These are phyloP conservation scores for Fregata magnificens DNA, from an alignment of 2,113 vertebrate genomes.

Conservation along the genomic window DNA sequence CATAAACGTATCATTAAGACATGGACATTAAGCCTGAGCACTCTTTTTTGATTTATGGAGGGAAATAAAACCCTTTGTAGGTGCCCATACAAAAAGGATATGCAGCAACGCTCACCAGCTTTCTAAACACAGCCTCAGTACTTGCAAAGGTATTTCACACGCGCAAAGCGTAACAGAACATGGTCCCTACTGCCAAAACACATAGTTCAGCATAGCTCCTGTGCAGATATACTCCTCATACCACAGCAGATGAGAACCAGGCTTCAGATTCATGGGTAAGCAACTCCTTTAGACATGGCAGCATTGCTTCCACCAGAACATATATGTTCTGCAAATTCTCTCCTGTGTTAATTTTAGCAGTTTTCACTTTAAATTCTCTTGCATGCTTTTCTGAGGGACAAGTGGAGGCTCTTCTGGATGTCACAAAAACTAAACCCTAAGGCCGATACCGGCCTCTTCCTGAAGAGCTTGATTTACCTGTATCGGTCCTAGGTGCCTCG, in stretches of 20 bases:
- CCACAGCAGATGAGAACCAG: not conserved
- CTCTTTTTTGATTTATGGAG: not conserved
- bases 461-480: constrained; percentile 74
- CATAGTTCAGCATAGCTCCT: not conserved
- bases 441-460: not conserved
- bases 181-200: not conserved
- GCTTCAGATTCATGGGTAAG: rapidly evolving
- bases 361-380: not conserved
- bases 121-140: not conserved
- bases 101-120: not conserved
- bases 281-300: too few relatives aligned
- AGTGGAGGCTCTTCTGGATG: not conserved
- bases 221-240: rapidly evolving
- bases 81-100: not conserved
- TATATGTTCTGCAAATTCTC: rapidly evolving
- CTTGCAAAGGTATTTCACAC: not conserved
- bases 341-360: not conserved
- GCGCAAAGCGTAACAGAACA: not conserved
- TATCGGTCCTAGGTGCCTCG: constrained; percentile 82
- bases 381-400: not conserved
- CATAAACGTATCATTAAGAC: not conserved
- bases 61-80: not conserved
- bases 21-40: not conserved
- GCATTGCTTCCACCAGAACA: not conserved
- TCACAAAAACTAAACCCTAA: not conserved